Base-by-base conservation (phyloP, 2,797 vertebrate genomes). In the Gymnoscopelus microlampas region DNA sequence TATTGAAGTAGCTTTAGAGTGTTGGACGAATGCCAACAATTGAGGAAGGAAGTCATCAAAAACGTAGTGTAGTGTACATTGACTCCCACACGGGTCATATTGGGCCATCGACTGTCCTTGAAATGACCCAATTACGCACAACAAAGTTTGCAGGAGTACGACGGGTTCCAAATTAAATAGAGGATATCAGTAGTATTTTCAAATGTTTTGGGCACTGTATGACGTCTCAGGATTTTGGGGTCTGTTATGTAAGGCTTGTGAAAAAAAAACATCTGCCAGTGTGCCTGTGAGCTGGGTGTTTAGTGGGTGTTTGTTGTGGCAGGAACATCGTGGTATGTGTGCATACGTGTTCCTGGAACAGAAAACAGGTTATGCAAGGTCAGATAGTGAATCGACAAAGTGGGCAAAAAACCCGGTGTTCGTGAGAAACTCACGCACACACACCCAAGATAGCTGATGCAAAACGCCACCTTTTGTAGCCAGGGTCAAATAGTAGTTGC, bases 221-320 rank as follows among this genome's bases (percentile, higher is more conserved):
- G n/a, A 51, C 12, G 12, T n/a, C 7, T 15, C 5, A 3, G 15
- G 50, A 15, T 14, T 24, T 10, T 11, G 55, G 10, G 10, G 23
- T 4, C 6, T n/a, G 49, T 87, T 82, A 68, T 5, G 59, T 0
- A 83, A 89, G 53, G 15, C 60, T 44, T 8, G 8, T 85, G 87
- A 83, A 89, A 68, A 64, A 12, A 3, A 57, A 1, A 39, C 12
- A 44, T 7, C 24, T 68, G 63, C 54, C 80, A 73, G 63, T 53
- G 64, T 73, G 47, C 8, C 60, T 15, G 19, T 48, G 32, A n/a
- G 24, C 23, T 23, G 2, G 29, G 3, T 0, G 57, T 35, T 1
- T 68, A 60, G 26, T 14, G 39, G 9, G 39, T 78, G 79, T 79
- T 81, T 80, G 71, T 68, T 23, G 10, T 60, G 49, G 68, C 84